Evolutionary conservation across 2,797 vertebrate species (phyloP), one percentile per base, ranked within the genome.

Genomic region (Schizopygopsis malacanthus): DNA sequence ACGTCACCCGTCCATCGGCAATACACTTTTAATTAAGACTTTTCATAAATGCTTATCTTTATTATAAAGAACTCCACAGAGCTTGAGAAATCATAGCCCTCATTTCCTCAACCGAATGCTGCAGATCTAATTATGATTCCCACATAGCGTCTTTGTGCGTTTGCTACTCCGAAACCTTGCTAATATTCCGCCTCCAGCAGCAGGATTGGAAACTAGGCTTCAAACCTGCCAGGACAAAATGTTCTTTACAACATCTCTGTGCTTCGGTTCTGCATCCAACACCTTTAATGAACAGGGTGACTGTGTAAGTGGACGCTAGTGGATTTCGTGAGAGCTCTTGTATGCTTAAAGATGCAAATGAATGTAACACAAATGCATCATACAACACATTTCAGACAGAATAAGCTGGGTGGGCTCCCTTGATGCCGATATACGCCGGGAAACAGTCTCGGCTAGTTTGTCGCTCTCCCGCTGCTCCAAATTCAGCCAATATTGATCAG

Each of bases 401-500:
- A 20, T 45, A 67, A 41, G 43, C 43, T 1, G 2, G 9, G 70
- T 37, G 41, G 11, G 80, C 50, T 76, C 85, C 56, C 88, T 84
- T 87, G 73, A 54, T 61, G 65, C 25, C 91, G 87, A 81, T 84
- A 61, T 81, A 54, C 0, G 4, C 11, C 4, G 16, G 69, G 88
- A 87, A 92, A 90, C 87, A 12, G 90, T 83, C 50, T 86, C 71
- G 7, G 89, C 85, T 87, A 90, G 89, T 88, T 92, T 91, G 87
- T 67, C 81, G 79, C 85, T 90, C 91, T 91, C 82, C 87, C 89
- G 86, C 80, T 91, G 82, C 89, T 85, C 88, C 89, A 93, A 93
- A 93, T 92, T 89, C 88, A 91, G 88, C 59, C 82, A 78, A 84
- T 92, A 95, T 89, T 92, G 94, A 95, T 94, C 90, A 92, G 85